phyloP scores from a whole-genome alignment of 2,113 vertebrate genomes.

The Opisthocomus hoazin region DNA sequence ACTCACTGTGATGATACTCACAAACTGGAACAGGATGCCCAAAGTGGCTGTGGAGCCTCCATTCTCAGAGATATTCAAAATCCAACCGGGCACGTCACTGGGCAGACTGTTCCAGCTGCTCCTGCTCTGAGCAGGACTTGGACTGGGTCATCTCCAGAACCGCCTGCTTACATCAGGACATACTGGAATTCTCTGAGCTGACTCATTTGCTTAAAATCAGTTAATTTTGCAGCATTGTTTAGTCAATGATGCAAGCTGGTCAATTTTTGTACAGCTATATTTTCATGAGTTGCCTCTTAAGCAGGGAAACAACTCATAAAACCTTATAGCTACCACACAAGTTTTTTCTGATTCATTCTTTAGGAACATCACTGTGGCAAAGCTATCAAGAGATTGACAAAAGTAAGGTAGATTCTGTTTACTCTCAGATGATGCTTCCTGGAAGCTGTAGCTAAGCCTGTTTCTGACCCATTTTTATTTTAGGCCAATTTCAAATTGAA shows the following conservation, averaged over 20 bases:
- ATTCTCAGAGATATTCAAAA: background rate
- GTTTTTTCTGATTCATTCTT: background rate
- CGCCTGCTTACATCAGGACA: background rate
- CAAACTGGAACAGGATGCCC: background rate
- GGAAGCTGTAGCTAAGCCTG: background rate
- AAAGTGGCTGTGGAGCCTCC: background rate
- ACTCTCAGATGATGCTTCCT: background rate
- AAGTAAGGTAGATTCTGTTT: background rate
- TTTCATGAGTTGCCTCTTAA: background rate
- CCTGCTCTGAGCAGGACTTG: background rate
- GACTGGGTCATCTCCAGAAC: background rate
- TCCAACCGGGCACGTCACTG: background rate
- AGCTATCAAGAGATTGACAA: background rate
- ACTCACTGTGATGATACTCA: background rate
- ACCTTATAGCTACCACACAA: background rate
- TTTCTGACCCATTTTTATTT: background rate
- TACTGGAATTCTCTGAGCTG: background rate
- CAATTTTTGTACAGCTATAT: background rate
- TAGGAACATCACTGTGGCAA: background rate
- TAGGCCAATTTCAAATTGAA: background rate
- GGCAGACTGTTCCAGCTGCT: background rate
- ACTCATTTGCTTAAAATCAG: background rate
- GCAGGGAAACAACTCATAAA: background rate
- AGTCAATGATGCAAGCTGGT: background rate
- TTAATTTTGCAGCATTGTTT: background rate